Conservation (phyloP, 2,797 vertebrate species). For the Cynopterus sphinx region DNA sequence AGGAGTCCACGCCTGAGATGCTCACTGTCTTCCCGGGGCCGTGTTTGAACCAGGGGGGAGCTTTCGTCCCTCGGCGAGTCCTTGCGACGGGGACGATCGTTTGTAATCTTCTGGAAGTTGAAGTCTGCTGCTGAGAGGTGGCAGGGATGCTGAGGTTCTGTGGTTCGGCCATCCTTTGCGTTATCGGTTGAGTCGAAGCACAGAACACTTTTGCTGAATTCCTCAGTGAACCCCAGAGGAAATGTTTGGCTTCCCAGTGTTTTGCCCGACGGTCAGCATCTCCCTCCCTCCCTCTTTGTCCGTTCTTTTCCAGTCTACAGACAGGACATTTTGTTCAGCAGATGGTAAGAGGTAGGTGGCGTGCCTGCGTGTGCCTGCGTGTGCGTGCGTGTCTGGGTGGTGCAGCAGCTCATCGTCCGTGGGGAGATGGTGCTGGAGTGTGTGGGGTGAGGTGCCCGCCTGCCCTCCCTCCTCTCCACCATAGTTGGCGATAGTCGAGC, state of each 20-base stretch:
- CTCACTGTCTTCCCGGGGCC: not conserved
- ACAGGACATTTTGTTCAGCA: not conserved
- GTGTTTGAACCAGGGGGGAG: not conserved
- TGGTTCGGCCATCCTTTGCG: not conserved
- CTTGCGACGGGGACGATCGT: not conserved
- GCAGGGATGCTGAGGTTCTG: not conserved
- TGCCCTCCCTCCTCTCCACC: too few relatives aligned
- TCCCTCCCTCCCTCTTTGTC: not conserved
- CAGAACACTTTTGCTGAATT: not conserved
- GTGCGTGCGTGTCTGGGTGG: not conserved
- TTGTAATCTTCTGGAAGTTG: not conserved
- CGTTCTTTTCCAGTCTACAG: not conserved
- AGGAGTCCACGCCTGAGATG: not conserved
- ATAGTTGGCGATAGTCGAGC: rapidly evolving
- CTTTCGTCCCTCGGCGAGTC: not conserved
- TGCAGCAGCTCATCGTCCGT: rapidly evolving
- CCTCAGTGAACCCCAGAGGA: not conserved
- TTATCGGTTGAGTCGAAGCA: not conserved
- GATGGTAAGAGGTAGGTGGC: not conserved
- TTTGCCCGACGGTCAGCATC: rapidly evolving
- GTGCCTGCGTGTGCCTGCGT: too few relatives aligned
- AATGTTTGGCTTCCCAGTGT: not conserved
- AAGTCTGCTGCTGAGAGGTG: not conserved
- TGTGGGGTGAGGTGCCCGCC: too few relatives aligned
- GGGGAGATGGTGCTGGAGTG: not conserved